A percentile compares a stretch with the other conserved stretches of the same genome.
phyloP scores from a whole-genome alignment of 2,113 vertebrate species.

The Myodes glareolus region DNA sequence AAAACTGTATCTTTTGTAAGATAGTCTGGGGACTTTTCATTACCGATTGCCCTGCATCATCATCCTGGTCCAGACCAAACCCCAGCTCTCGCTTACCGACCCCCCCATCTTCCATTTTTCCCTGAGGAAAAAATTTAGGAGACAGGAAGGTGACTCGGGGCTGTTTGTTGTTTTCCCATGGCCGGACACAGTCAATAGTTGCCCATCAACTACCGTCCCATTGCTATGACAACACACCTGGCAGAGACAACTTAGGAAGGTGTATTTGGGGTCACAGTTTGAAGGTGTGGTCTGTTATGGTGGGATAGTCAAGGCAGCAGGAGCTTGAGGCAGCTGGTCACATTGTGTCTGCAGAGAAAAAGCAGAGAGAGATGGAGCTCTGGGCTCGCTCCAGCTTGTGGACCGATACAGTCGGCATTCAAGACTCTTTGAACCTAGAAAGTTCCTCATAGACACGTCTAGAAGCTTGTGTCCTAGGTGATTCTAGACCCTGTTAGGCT shows the following conservation, averaged over 20 bases:
- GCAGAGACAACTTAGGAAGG: no score
- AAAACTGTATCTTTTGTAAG: no score
- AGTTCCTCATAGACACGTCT: background rate
- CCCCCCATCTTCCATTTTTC: background rate
- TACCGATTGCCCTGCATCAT: no score
- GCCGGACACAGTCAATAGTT: no score
- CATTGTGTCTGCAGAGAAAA: background rate
- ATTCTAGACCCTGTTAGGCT: background rate
- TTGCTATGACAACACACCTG: background rate
- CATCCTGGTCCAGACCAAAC: background rate
- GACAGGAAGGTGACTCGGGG: background rate
- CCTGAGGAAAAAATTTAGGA: background rate
- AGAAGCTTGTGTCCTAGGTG: background rate
- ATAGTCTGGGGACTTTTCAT: no score
- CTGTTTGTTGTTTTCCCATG: accelerated
- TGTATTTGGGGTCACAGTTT: background rate
- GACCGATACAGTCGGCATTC: no score
- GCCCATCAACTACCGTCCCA: background rate
- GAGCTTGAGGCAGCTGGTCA: background rate
- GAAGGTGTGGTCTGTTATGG: no score
- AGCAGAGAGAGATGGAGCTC: background rate
- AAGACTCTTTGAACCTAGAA: background rate
- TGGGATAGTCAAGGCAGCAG: background rate
- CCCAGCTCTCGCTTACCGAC: background rate
- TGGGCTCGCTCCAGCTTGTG: background rate